Evolutionary conservation across 23 tunicate species (phyloP), one percentile per base, ranked within the genome.

Genomic region (Oikopleura vanhoeffeni): DNA sequence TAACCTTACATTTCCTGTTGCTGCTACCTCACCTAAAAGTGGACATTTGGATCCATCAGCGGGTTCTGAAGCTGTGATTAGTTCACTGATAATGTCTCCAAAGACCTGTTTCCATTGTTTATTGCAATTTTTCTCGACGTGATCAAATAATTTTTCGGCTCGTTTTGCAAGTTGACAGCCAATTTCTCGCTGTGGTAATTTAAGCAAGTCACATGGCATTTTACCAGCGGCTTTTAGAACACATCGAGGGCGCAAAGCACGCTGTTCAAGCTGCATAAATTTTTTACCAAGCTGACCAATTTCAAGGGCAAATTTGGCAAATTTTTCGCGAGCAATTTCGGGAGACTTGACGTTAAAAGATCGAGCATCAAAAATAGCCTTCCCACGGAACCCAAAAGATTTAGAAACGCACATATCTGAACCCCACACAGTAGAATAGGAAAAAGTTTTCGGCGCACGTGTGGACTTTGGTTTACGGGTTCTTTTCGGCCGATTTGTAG

Each of bases 121-220:
- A 30, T 71, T 71, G 38, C 79, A 71, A 71, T 3, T 13, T 2
- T 33, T 71, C 35, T 4, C 2, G 38, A 71, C 79, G 35, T 71
- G 79, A 33, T 13, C 27, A 30, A 13, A 71, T 18, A 71, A 38
- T 2, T 32, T 28, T 38, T 32, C 4, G 27, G 79, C 79, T 38
- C 79, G 79, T 30, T 71, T 30, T 2, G 79, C 79, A 28, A 71
- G 38, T 71, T 71, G 79, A 30, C 79, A 71, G 4, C 36, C 79
- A 18, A 71, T 24, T 71, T 71, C 79, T 32, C 4, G 27, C 2
- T 18, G 2, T 2, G 79, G 79, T 2, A 71, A 24, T 33, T 71
- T 38, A 28, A 71, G 38, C 4, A 71, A 38, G 27, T 71, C 79
- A 30, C 79, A 71, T 18, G 79, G 79, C 38, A 71, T 71, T 30